Evolutionary conservation across 2,113 vertebrate species (phyloP).

Genomic region (Peucedramus taeniatus): DNA sequence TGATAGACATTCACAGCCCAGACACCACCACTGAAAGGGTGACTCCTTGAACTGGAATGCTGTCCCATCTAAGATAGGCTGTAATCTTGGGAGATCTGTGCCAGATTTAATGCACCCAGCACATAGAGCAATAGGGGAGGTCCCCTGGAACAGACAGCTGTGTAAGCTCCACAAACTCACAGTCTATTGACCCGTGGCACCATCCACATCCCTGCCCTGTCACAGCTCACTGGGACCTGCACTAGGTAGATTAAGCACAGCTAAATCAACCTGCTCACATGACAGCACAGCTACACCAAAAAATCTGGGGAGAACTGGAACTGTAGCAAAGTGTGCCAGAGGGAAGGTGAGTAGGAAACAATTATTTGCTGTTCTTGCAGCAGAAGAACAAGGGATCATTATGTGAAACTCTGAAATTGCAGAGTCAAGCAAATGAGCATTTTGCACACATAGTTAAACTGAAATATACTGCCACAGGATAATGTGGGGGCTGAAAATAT

Average conservation of each 20-base stretch:
- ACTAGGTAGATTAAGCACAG: background rate
- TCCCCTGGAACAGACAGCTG: background rate
- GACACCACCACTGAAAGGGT: background rate
- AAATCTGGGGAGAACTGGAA: background rate
- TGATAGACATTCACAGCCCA: background rate
- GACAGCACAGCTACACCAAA: background rate
- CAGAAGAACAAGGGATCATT: background rate
- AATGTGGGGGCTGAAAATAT: background rate
- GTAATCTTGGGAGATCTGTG: background rate
- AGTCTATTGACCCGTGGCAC: background rate
- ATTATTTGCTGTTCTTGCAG: background rate
- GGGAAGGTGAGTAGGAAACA: background rate
- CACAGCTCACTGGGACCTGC: background rate
- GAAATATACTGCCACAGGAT: background rate
- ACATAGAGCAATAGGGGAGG: accelerated
- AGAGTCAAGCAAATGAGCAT: background rate
- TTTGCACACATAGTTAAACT: background rate
- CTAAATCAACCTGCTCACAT: background rate
- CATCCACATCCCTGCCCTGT: background rate
- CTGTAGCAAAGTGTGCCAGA: background rate
- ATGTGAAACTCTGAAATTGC: background rate
- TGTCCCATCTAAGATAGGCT: background rate
- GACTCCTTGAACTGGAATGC: background rate
- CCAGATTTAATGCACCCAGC: background rate
- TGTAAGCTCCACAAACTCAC: background rate